Evolutionary conservation across 2,888 invertebrate species (phyloP), one percentile per base, ranked within the genome.

Genomic region (Plagodis dolabraria): DNA sequence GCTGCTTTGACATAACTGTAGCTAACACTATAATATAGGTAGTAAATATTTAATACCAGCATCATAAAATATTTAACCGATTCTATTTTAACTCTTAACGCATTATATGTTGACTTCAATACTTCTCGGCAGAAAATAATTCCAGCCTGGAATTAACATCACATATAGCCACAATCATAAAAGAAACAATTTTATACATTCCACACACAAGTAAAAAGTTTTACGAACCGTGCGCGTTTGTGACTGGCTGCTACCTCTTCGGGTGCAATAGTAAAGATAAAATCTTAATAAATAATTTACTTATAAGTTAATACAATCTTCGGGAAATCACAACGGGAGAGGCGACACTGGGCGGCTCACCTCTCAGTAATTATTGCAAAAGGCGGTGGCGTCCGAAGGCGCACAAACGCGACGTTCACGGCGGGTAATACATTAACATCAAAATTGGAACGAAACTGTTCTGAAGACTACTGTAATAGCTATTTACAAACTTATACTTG

Each of bases 341-440:
- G 52, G 42, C 9, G 53, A 47, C 54, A 47, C 43, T 43, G 22
- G 11, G 47, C 42, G n/a, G 55, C 40, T 51, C 47, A 11, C 48
- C 22, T 35, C 48, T 55, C 51, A 51, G 42, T 12, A 36, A 34
- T 35, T 45, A 38, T 43, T 22, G 22, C 22, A 50, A 49, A 55
- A 60, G 60, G 60, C 60, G 60, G 60, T 11, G 51, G 55, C 60
- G 60, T 60, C 60, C 55, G 55, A 60, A 54, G 53, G 56, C 48
- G 36, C 47, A 38, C 47, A 40, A 47, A 43, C 51, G 60, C 55
- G 46, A 42, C 58, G 53, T 35, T 45, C 43, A 54, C 46, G 47
- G 36, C 10, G 40, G 40, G 12, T 53, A 53, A 59, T 53, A 59
- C 58, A 50, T 47, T 40, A 40, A 50, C 53, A 49, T 49, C 53